These are phyloP conservation scores for Saguinus midas DNA, from an alignment of 2,113 vertebrate genomes.

Conservation along the genomic window DNA sequence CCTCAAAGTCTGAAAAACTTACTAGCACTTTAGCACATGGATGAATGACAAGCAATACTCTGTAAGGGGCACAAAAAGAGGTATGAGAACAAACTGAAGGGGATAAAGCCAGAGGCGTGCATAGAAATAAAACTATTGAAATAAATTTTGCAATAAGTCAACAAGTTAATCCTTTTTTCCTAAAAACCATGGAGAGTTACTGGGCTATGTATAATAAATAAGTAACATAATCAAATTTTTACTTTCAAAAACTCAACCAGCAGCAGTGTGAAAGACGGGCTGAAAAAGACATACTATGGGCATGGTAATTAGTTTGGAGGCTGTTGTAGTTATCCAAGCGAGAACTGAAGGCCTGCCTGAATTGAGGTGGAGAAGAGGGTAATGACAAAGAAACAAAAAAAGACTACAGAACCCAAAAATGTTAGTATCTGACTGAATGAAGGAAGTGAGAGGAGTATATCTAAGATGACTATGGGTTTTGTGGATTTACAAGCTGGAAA, in stretches of 20 bases:
- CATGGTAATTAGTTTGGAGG: not conserved
- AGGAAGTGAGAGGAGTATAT: not conserved
- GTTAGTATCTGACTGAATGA: not conserved
- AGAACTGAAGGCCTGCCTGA: not conserved
- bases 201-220: not conserved
- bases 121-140: not conserved
- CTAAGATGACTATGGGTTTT: not conserved
- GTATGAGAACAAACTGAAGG: not conserved
- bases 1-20: not conserved
- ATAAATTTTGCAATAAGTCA: not conserved
- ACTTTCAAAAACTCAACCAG: not conserved
- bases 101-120: not conserved
- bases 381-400: not conserved
- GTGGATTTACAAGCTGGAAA: not conserved
- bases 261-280: not conserved
- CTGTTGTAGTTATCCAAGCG: not conserved
- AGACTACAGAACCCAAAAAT: not conserved
- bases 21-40: rapidly evolving
- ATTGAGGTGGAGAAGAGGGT: not conserved
- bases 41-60: not conserved
- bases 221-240: not conserved
- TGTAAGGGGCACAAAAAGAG: not conserved
- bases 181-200: not conserved
- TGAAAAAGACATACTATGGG: not conserved
- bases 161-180: not conserved